Percentiles rank a stretch among this genome's conserved stretches.
Evolutionary conservation across 2,888 invertebrate species (phyloP).

Genomic region (Polydrusus cervinus): DNA sequence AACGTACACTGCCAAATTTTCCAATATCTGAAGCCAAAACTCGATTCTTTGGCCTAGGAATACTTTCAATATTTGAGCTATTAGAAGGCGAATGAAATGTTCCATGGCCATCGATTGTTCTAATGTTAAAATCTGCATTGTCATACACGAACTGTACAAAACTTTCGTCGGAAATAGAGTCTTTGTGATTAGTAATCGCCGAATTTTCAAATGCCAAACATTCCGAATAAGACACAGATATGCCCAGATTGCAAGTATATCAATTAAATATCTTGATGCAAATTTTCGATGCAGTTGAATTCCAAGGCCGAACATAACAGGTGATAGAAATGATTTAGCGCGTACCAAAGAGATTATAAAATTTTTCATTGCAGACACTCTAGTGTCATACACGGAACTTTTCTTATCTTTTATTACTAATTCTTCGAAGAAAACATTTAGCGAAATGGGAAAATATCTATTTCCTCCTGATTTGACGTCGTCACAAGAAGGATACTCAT

Average conservation of each 20-base stretch:
- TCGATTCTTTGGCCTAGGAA: no score
- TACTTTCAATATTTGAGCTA: neutral
- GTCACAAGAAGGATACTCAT: constrained; percentile 7
- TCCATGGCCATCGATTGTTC: neutral
- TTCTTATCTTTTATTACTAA: constrained; percentile 12
- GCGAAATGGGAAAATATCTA: neutral
- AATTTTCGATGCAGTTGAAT: constrained; percentile 18
- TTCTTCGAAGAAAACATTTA: constrained; percentile 14
- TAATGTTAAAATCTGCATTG: neutral
- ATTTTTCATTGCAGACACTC: constrained; percentile 3
- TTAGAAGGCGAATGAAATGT: neutral
- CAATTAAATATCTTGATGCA: constrained; percentile 16
- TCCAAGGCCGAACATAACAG: constrained; percentile 20
- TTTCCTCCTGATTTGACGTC: constrained; percentile 20
- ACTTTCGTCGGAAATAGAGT: neutral
- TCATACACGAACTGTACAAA: neutral
- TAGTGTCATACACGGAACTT: constrained; percentile 5
- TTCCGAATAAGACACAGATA: neutral
- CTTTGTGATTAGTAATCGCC: neutral
- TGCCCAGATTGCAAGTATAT: constrained; percentile 2
- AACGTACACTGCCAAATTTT: no score
- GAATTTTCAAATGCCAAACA: constrained; percentile 1
- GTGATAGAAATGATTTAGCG: constrained; percentile 9
- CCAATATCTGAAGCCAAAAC: no score
- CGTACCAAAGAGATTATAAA: constrained; percentile 14